Evolutionary conservation across 2,113 vertebrate species (phyloP).

Genomic region (Fukomys damarensis): DNA sequence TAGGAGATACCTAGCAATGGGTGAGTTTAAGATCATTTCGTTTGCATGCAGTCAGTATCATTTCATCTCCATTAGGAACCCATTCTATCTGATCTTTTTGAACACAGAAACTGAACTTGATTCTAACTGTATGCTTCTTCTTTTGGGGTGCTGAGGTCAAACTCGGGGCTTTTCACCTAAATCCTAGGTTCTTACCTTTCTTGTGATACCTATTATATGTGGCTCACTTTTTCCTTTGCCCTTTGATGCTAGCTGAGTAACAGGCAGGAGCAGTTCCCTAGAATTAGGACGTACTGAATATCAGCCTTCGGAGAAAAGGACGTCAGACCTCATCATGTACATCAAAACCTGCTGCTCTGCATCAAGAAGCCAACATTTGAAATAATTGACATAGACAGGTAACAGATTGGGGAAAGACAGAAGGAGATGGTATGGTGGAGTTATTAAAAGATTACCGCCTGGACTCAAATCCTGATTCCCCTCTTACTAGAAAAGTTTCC

Average conservation of each 20-base stretch:
- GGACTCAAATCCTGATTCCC: neutral
- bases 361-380: neutral
- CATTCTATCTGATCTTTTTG: neutral
- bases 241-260: no score
- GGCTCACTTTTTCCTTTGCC: neutral
- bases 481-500: neutral
- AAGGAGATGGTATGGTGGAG: neutral
- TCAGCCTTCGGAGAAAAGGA: neutral
- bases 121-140: neutral
- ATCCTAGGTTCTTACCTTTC: neutral
- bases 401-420: neutral
- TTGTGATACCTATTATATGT: neutral
- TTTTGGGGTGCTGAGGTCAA: neutral
- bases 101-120: neutral
- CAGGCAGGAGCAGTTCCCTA: neutral
- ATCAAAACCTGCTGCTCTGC: neutral
- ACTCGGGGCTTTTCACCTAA: no score
- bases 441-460: neutral
- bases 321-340: neutral
- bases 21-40: neutral
- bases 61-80: neutral
- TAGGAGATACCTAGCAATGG: accelerated
- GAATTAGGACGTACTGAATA: accelerated
- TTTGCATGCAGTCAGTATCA: neutral
- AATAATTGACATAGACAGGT: neutral